Evolutionary conservation across 2,113 vertebrate genomes (phyloP).

Genomic region (Orycteropus afer): DNA sequence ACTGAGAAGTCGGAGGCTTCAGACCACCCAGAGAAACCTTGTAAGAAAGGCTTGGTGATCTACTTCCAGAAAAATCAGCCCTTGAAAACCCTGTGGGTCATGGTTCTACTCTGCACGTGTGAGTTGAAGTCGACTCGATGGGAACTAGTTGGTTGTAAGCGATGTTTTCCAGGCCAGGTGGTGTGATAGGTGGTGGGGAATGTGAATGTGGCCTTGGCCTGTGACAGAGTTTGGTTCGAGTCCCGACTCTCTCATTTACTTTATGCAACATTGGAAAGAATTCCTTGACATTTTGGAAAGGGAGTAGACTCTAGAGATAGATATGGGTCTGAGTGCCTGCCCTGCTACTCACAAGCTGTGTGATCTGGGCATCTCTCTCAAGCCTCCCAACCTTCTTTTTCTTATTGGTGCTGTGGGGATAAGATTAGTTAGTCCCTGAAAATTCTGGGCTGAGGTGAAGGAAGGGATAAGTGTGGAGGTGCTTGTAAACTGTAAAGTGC

Average conservation of each 20-base stretch:
- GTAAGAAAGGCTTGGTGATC: too few relatives aligned
- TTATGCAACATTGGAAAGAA: background rate
- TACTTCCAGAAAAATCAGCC: too few relatives aligned
- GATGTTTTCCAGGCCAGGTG: too few relatives aligned
- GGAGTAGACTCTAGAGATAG: background rate
- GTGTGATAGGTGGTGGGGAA: too few relatives aligned
- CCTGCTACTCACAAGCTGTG: background rate
- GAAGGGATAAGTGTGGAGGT: accelerated
- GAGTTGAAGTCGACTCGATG: too few relatives aligned
- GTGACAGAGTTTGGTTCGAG: background rate
- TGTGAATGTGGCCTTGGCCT: too few relatives aligned
- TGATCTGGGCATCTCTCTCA: background rate
- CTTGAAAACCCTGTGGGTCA: too few relatives aligned
- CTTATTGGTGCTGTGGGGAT: background rate
- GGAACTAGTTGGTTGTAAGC: too few relatives aligned
- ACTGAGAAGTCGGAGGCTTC: too few relatives aligned
- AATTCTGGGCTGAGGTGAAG: accelerated
- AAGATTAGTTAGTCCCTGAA: accelerated
- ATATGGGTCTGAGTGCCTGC: accelerated
- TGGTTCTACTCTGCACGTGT: too few relatives aligned
- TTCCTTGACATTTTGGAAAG: too few relatives aligned
- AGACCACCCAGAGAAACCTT: too few relatives aligned
- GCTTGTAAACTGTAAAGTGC: accelerated
- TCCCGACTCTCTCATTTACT: background rate
- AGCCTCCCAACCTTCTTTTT: background rate